Evolutionary conservation across 2,888 invertebrate genomes (phyloP).

Genomic region (Drosophila pegasa): DNA sequence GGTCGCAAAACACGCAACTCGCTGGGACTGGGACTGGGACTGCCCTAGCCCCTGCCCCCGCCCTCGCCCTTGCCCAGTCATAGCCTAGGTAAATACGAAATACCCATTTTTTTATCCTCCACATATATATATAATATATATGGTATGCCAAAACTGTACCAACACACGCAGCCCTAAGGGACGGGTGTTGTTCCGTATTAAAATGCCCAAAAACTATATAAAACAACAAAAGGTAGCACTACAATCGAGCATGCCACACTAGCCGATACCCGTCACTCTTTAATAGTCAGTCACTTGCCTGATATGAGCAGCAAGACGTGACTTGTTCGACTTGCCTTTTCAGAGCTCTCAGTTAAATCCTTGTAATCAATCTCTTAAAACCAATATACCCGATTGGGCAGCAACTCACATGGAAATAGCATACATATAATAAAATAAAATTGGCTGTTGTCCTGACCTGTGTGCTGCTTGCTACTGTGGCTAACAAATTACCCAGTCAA

Average conservation of each 20-base stretch:
- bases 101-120: constrained; percentile 22
- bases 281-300: no score
- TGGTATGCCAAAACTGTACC: constrained; percentile 68
- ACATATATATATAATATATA: constrained; percentile 24
- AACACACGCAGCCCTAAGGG: constrained; percentile 62
- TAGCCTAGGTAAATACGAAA: constrained; percentile 64
- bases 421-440: constrained; percentile 74
- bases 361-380: background rate
- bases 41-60: constrained; percentile 11
- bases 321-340: background rate
- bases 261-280: background rate
- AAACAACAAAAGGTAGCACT: constrained; percentile 31
- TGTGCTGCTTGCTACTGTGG: constrained; percentile 34
- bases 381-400: background rate
- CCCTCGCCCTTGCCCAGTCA: no score
- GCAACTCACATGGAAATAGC: background rate
- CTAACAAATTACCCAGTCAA: constrained; percentile 75
- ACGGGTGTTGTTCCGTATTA: constrained; percentile 30
- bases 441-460: constrained; percentile 62
- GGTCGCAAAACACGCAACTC: constrained; percentile 62
- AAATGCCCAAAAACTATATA: constrained; percentile 75
- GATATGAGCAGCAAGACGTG: background rate
- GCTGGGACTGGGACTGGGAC: constrained; percentile 37
- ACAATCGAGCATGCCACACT: background rate
- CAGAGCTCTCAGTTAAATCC: background rate